Percentiles rank a stretch among this genome's conserved stretches.
Conservation (phyloP, 2,797 vertebrate genomes). For the Linurgus olivaceus region DNA sequence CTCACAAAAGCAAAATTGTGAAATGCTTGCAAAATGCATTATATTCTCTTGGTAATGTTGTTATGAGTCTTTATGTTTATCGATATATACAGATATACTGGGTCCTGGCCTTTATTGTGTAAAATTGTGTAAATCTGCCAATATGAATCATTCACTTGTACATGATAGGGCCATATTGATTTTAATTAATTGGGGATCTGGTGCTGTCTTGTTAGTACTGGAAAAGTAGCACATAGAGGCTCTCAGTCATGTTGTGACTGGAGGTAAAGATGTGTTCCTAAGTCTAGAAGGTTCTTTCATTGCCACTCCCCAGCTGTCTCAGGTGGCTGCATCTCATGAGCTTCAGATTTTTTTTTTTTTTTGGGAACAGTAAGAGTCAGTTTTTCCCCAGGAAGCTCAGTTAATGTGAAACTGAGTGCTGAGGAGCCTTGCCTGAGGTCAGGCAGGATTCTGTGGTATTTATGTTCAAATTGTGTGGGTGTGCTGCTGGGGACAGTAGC, state of each 20-base stretch:
- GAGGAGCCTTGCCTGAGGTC: background rate
- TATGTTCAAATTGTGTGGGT: background rate
- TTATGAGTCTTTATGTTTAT: background rate
- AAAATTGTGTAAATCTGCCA: background rate
- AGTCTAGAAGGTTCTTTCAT: background rate
- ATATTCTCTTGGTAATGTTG: background rate
- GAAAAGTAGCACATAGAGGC: background rate
- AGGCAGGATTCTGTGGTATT: background rate
- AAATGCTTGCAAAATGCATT: background rate
- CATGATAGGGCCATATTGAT: background rate
- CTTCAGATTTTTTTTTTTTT: background rate
- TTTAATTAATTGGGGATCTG: background rate
- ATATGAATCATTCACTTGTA: background rate
- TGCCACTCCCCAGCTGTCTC: background rate
- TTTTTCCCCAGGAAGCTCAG: background rate
- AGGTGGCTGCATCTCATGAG: background rate
- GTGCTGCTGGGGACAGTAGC: background rate
- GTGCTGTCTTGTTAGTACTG: background rate
- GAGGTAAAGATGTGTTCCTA: background rate
- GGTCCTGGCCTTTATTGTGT: background rate
- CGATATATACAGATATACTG: background rate
- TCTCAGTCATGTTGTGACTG: background rate
- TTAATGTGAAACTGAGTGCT: background rate
- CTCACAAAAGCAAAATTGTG: background rate
- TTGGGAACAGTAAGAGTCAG: background rate